A percentile compares a stretch with the other conserved stretches of the same genome.
phyloP scores from a whole-genome alignment of 2,797 vertebrate genomes.

The Chaunax sp. region DNA sequence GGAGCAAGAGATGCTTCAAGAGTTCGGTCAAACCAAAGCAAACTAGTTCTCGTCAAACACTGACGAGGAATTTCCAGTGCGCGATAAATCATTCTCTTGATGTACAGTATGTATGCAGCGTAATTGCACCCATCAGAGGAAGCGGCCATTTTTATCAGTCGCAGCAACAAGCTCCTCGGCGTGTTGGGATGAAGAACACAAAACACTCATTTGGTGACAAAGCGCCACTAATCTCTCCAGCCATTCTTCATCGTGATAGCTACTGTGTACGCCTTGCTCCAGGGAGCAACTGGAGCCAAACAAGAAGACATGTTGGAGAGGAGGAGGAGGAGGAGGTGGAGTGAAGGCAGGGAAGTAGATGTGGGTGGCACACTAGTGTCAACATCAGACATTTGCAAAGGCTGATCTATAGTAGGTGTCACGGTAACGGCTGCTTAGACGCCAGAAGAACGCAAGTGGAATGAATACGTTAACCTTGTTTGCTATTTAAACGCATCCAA shows the following conservation, averaged over 20 bases:
- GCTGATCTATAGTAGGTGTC: constrained; percentile 51
- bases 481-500: constrained; percentile 47
- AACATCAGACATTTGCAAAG: constrained; percentile 37
- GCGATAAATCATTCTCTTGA: constrained; percentile 36
- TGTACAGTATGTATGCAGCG: constrained; percentile 30
- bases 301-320: constrained; percentile 16
- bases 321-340: not conserved
- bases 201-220: constrained; percentile 56
- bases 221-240: constrained; percentile 63
- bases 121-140: constrained; percentile 54
- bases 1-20: constrained; percentile 14
- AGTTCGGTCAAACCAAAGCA: not conserved
- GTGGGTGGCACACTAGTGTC: too few relatives aligned
- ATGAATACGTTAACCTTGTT: constrained; percentile 62
- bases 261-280: constrained; percentile 34
- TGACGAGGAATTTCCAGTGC: constrained; percentile 23
- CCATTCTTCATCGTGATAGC: constrained; percentile 66
- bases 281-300: constrained; percentile 35
- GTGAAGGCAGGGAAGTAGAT: too few relatives aligned
- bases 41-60: not conserved
- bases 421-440: constrained; percentile 53
- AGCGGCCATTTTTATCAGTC: constrained; percentile 63
- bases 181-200: constrained; percentile 42
- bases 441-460: constrained; percentile 37
- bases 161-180: constrained; percentile 58